phyloP scores from a whole-genome alignment of 2,888 invertebrate species.

The Clitarchus hookeri region DNA sequence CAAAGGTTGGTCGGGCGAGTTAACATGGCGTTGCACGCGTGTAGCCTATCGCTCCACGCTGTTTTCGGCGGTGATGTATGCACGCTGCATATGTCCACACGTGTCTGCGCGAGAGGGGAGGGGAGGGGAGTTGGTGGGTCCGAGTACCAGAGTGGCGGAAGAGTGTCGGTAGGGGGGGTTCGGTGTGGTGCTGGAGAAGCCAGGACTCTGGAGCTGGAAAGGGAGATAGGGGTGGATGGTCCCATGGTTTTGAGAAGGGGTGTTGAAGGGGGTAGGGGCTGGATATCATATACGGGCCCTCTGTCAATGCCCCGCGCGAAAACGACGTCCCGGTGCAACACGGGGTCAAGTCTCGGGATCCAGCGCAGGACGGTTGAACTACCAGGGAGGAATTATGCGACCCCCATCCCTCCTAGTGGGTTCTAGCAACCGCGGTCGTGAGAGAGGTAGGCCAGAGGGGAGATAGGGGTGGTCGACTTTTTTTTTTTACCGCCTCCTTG shows the following conservation, averaged over 20 bases:
- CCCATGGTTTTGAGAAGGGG: no score
- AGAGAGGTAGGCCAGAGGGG: no score
- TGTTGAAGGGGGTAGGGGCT: not conserved
- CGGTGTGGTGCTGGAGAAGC: not conserved
- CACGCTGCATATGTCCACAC: not conserved
- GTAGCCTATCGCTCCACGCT: no score
- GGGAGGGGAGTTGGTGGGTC: no score
- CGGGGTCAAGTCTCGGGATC: not conserved
- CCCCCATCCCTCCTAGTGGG: no score
- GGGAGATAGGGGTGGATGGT: not conserved
- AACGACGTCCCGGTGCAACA: not conserved
- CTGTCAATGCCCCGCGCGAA: not conserved
- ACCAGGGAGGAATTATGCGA: no score
- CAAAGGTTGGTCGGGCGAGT: no score
- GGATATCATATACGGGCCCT: slow-evolving; percentile 14
- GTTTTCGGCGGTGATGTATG: not conserved
- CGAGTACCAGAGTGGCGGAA: not conserved
- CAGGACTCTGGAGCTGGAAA: not conserved
- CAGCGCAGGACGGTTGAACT: not conserved
- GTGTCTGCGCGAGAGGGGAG: not conserved
- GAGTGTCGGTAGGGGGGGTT: not conserved
- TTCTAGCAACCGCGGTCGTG: no score
- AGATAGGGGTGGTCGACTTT: no score
- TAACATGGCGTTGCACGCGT: no score
- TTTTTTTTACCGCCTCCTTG: no score